phyloP scores from a whole-genome alignment of 2,888 invertebrate genomes.

The Folsomia manolachei region DNA sequence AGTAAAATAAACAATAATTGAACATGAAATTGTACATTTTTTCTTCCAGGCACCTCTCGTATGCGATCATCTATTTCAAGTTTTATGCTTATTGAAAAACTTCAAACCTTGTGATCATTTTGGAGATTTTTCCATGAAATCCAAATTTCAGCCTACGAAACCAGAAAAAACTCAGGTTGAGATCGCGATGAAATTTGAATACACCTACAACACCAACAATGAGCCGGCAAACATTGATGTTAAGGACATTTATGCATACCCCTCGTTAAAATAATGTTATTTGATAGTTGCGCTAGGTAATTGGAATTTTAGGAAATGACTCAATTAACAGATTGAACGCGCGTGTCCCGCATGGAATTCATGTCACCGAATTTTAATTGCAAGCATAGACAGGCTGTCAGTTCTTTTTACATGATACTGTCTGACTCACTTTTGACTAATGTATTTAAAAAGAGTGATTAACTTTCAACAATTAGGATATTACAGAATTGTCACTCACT shows the following conservation, averaged over 20 bases:
- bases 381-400: no score
- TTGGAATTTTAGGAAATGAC: neutral
- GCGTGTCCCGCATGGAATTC: neutral
- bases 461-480: no score
- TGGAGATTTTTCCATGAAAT: slow-evolving; percentile 9
- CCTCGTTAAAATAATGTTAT: neutral
- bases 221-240: neutral
- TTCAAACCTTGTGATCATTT: slow-evolving; percentile 12
- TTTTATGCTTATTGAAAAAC: slow-evolving; percentile 38
- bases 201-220: neutral
- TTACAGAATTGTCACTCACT: no score
- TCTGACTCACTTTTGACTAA: no score
- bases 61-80: slow-evolving; percentile 55
- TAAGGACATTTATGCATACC: neutral
- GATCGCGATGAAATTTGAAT: neutral
- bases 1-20: no score
- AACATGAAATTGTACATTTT: no score
- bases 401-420: no score
- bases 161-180: neutral
- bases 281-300: neutral
- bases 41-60: slow-evolving; percentile 56
- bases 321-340: neutral
- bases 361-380: neutral
- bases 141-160: neutral
- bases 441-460: no score